Conservation (phyloP, 2,113 vertebrate genomes). For the Pygoscelis antarcticus region DNA sequence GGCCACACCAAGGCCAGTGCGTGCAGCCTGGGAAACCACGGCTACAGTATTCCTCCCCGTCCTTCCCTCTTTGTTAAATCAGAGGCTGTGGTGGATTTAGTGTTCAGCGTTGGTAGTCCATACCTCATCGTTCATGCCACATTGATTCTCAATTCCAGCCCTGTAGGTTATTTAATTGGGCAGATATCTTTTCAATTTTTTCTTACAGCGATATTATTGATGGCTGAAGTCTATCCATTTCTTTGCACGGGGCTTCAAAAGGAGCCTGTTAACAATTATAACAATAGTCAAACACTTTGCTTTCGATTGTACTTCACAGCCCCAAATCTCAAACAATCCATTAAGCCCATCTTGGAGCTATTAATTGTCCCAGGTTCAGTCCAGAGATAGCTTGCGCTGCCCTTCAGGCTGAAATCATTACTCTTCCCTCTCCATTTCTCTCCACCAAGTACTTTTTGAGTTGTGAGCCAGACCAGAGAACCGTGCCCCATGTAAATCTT, state of each 20-base stretch:
- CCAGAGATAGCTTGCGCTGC: neutral
- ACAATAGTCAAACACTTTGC: neutral
- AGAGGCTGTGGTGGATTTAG: neutral
- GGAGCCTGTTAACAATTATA: slow-evolving; percentile 29
- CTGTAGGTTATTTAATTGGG: slow-evolving; percentile 59
- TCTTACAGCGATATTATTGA: slow-evolving; percentile 59
- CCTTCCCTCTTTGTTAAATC: neutral
- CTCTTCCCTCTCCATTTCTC: neutral
- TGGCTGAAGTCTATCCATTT: slow-evolving; percentile 26
- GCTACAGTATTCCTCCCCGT: neutral
- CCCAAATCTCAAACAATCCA: slow-evolving; percentile 21
- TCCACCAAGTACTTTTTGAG: neutral
- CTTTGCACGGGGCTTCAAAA: neutral
- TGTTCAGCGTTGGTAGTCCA: neutral
- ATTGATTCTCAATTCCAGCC: slow-evolving; percentile 61
- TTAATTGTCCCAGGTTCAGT: neutral
- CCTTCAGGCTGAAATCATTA: neutral
- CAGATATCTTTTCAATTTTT: slow-evolving; percentile 70
- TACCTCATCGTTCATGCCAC: slow-evolving; percentile 37
- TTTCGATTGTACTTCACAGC: neutral
- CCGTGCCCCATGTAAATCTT: neutral
- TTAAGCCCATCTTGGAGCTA: neutral
- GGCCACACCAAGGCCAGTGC: neutral
- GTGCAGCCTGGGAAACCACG: fast-evolving
- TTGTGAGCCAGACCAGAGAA: neutral